Base-by-base conservation (phyloP, 2,113 vertebrate species). In the Bungarus multicinctus region DNA sequence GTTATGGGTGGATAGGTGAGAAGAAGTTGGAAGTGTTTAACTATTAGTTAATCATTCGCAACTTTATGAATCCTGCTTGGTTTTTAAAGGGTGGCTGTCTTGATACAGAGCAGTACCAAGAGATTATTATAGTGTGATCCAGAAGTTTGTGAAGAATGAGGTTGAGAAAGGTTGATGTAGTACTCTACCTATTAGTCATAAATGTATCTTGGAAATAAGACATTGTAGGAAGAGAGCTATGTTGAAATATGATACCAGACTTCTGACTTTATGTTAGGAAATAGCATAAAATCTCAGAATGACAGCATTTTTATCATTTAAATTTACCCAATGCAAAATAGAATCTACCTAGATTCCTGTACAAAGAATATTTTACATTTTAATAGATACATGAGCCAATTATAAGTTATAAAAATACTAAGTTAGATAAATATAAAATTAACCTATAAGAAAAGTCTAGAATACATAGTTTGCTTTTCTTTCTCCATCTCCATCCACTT, bases 401-500 rank as follows among this genome's bases (percentile, higher is more conserved):
- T 60, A 27, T 3, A n/a, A 45, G 20, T 52, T 60, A 52, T 90
- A n/a, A 52, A 47, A 34, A 43, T 47, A 50, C 9, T 20, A 64
- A 47, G 12, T 69, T 60, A n/a, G 30, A 11, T 14, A 25, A 55
- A 89, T 58, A 58, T 58, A 20, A 25, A 7, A 74, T 34, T 74
- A n/a, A 53, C 30, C 23, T 50, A 60, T 92, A 81, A 74, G 47
- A 92, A 94, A 34, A 74, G 58, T 2, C 92, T 87, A 95, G 55
- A 50, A 53, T 23, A 9, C 27, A 16, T 50, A 10, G 47, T 85
- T 86, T 55, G 12, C 25, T 16, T 85, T 91, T 52, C 92, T 95
- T 96, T 95, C 96, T 94, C 93, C 96, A 92, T 95, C 96, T 95
- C 95, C 95, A 92, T 93, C 95, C 94, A 69, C 53, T 54, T 58